These are phyloP conservation scores for Athalia circularis DNA, from an alignment of 2,888 invertebrate genomes.

Conservation along the genomic window DNA sequence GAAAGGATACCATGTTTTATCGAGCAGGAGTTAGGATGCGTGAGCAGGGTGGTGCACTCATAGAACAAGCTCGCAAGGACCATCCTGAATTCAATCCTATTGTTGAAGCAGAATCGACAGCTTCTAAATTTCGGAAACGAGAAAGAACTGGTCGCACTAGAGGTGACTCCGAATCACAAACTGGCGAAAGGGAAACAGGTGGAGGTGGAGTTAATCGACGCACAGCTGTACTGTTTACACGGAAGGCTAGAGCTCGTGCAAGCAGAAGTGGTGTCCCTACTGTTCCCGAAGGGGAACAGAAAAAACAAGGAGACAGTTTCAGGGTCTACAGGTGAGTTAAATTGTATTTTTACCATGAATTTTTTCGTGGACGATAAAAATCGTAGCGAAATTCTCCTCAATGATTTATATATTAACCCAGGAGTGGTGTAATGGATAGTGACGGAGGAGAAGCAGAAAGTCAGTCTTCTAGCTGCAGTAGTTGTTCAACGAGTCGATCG, in stretches of 20 bases:
- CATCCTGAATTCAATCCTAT: slow-evolving; percentile 69
- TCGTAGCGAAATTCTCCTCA: background rate
- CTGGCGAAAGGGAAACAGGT: slow-evolving; percentile 70
- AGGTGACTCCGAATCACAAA: slow-evolving; percentile 64
- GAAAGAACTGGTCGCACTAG: slow-evolving; percentile 67
- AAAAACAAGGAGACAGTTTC: slow-evolving; percentile 71
- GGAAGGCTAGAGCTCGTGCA: slow-evolving; percentile 80
- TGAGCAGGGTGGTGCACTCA: slow-evolving; percentile 88
- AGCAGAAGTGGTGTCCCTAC: slow-evolving; percentile 68
- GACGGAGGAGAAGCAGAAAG: slow-evolving; percentile 71
- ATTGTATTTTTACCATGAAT: background rate
- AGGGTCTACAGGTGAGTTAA: slow-evolving; percentile 66
- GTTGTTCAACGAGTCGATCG: slow-evolving; percentile 70
- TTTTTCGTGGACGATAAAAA: background rate
- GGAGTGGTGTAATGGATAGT: slow-evolving; percentile 70
- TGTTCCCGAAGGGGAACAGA: slow-evolving; percentile 61
- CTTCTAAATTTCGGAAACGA: slow-evolving; percentile 65
- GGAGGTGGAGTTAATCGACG: slow-evolving; percentile 80
- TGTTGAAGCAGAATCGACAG: slow-evolving; percentile 33
- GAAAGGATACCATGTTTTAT: slow-evolving; percentile 96
- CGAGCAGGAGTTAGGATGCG: slow-evolving; percentile 92
- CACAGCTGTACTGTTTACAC: slow-evolving; percentile 86
- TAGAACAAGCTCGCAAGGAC: slow-evolving; percentile 87
- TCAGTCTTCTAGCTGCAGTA: slow-evolving; percentile 71
- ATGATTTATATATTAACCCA: slow-evolving; percentile 46